Evolutionary conservation across 2,888 invertebrate species (phyloP), one percentile per base, ranked within the genome.

Genomic region (Cabera pusaria): DNA sequence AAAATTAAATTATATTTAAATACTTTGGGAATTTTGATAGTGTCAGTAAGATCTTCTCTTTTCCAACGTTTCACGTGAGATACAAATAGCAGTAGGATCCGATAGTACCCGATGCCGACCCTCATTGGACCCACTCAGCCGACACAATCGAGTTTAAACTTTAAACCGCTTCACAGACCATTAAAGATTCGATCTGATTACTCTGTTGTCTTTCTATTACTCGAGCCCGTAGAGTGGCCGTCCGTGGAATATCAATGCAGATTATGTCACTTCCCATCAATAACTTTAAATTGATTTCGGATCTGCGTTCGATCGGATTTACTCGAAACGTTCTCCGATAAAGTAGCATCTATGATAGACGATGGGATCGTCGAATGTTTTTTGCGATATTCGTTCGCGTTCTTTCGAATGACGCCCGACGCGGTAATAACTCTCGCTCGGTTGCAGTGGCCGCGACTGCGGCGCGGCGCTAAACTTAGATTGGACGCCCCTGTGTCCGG

Each of bases 401-500:
- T 3, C 14, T 14, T 14, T 4, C 4, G 14, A 14, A 14, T 4
- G 14, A 3, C n/a, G n/a, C n/a, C 2, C 12, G 14, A n/a, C 12
- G 3, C 2, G 2, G 6, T 9, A 17, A 27, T 20, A 20, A 9
- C 18, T 16, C 16, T 11, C 31, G 25, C 32, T 49, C 28, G 44
- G 44, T 46, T 41, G 41, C 45, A 44, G 38, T 42, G 39, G 37
- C 22, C 31, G 28, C 41, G 59, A 45, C n/a, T 33, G 44, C 36
- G 50, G 44, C 33, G 37, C 52, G 63, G 37, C 52, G 62, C 64
- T 72, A 65, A 70, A 80, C 76, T 79, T 79, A 76, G 78, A 81
- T 82, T 79, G 82, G 72, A 73, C 73, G 71, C 69, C 65, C 59
- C 64, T 61, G 64, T 68, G 75, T 77, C 73, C 70, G 69, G 80